phyloP scores from a whole-genome alignment of 1,140 invertebrate genomes.

The Magallana gigas region DNA sequence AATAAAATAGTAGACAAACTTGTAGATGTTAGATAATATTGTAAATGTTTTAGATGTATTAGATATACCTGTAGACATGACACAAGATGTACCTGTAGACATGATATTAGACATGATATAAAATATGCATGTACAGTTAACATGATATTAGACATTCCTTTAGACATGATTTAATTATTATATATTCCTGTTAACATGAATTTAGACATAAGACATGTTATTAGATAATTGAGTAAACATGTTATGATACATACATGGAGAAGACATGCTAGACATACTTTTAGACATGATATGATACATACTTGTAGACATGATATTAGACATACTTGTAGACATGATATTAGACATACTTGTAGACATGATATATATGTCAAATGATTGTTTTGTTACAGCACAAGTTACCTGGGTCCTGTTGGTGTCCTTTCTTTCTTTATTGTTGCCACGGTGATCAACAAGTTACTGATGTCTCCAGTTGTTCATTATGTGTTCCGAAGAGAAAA shows the following conservation, averaged over 20 bases:
- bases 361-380: not conserved
- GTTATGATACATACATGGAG: no score
- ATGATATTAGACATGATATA: no score
- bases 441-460: conserved; percentile 82
- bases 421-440: conserved; percentile 83
- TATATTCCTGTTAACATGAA: no score
- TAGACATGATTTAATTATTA: no score
- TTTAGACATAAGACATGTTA: no score
- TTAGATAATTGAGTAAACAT: no score
- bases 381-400: conserved; percentile 80
- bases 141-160: not conserved
- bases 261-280: not conserved
- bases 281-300: not conserved
- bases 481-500: conserved; percentile 82
- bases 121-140: not conserved
- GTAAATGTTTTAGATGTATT: no score
- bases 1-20: no score
- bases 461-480: conserved; percentile 84
- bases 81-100: no score
- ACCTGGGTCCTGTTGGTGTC: conserved; percentile 82
- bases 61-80: no score
- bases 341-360: not conserved
- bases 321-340: not conserved
- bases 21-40: no score
- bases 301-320: not conserved